Conservation (phyloP, 37 sponge, comb jelly and placozoan species). For the Spongia lamella region DNA sequence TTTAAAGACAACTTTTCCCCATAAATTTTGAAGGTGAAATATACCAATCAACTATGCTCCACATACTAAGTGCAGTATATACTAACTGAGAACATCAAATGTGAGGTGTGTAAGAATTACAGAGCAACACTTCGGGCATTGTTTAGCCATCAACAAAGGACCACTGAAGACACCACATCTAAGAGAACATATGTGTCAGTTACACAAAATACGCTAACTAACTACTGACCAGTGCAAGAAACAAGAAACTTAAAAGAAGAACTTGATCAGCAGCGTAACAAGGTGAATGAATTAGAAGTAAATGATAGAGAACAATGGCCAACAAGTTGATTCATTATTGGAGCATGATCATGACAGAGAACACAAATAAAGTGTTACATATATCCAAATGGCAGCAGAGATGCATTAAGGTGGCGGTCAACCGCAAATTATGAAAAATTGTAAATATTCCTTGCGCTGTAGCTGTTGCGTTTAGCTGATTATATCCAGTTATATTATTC, state of each 20-base stretch:
- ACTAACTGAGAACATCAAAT: constrained; percentile 4
- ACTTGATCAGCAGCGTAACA: constrained; percentile 8
- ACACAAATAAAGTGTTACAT: constrained; percentile 12
- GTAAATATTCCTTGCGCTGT: no score
- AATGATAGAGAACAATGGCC: constrained; percentile 23
- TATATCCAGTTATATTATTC: no score
- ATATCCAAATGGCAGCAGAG: no score
- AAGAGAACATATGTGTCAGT: constrained; percentile 20
- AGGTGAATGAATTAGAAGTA: constrained; percentile 16
- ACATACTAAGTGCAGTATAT: constrained; percentile 23
- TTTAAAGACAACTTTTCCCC: constrained; percentile 20
- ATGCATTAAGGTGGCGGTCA: no score
- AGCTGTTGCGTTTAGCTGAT: no score
- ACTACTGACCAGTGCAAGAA: constrained; percentile 34
- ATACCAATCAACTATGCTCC: constrained; percentile 30
- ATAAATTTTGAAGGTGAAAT: constrained; percentile 15
- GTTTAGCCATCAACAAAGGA: constrained; percentile 19
- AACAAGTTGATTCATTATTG: constrained; percentile 11
- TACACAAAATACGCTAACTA: constrained; percentile 32
- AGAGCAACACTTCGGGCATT: constrained; percentile 35
- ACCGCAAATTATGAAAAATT: no score
- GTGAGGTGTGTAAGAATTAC: constrained; percentile 37
- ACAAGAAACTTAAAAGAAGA: constrained; percentile 14
- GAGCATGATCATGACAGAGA: constrained; percentile 47
- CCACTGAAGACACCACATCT: neutral